These are phyloP conservation scores for Taenaris catops DNA, from an alignment of 2,888 invertebrate species.

Conservation along the genomic window DNA sequence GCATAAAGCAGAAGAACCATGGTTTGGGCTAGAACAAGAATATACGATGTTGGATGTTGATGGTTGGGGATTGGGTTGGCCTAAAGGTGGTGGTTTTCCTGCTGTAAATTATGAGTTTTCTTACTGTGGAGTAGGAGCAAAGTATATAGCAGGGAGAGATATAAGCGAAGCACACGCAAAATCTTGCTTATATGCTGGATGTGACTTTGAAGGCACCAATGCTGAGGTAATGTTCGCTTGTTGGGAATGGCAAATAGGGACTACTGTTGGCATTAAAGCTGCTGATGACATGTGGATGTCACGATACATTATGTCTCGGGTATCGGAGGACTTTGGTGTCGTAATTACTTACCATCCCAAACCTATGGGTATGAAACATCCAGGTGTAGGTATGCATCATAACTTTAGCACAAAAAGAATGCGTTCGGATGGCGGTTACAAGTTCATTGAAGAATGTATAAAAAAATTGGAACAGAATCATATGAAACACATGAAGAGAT, in stretches of 20 bases:
- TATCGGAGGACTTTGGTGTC: constrained; percentile 92
- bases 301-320: constrained; percentile 88
- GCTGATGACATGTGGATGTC: constrained; percentile 94
- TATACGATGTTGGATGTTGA: constrained; percentile 93
- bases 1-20: constrained; percentile 85
- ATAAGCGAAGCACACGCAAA: constrained; percentile 91
- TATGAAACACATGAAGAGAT: constrained; percentile 93
- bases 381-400: constrained; percentile 92
- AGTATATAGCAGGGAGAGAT: constrained; percentile 95
- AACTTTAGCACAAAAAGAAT: constrained; percentile 94
- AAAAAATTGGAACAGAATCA: constrained; percentile 94
- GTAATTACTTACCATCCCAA: constrained; percentile 85
- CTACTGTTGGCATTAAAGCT: constrained; percentile 89
- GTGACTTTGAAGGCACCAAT: constrained; percentile 95
- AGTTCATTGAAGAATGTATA: constrained; percentile 92
- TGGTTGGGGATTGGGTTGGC: constrained; percentile 95
- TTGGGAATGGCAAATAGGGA: constrained; percentile 95
- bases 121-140: constrained; percentile 97
- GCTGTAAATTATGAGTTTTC: constrained; percentile 90
- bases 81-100: constrained; percentile 94
- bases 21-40: constrained; percentile 97
- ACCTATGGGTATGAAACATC: constrained; percentile 90
- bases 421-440: constrained; percentile 88
- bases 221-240: constrained; percentile 98
- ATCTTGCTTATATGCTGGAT: constrained; percentile 94